Evolutionary conservation across 2,888 invertebrate species (phyloP), one percentile per base, ranked within the genome.

Genomic region (Acanthopleura granulata): DNA sequence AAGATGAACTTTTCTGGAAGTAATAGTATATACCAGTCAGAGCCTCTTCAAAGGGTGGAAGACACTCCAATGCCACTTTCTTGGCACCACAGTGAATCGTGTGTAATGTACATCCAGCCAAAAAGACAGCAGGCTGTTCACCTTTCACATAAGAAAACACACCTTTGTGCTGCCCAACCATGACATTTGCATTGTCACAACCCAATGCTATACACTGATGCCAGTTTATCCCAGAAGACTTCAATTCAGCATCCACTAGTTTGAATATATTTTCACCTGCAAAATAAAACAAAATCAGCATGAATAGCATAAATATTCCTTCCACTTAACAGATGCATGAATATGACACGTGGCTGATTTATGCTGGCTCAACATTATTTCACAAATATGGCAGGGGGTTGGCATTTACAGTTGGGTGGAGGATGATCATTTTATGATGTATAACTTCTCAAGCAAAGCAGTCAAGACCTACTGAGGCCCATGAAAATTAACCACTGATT

Each of bases 101-200:
- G 22, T 62, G 27, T 14, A 18, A 62, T 12, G 27, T 25, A 22
- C 66, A 62, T 14, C 66, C 66, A 18, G 66, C n/a, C 12, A 62
- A 22, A 22, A 62, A 62, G 12, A 62, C 66, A 62, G 15, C 14
- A 22, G 12, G 15, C 12, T 62, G 66, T 25, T 18, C n/a, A 14
- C 14, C 14, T 25, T 62, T 62, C 66, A 62, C 27, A 62, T 15
- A 62, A 22, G 66, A 14, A 62, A 22, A 62, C 12, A 62, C 66
- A 15, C 66, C 66, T 62, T 62, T 62, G 15, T 62, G 14, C 22
- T 62, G n/a, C n/a, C 66, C 66, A 18, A 62, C 66, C 66, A 62
- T 62, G 22, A 62, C 66, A 62, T 22, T 62, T 18, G 66, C 66
- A 62, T 62, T 62, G n/a, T 62, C 66, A 22, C 66, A 62, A 12